Evolutionary conservation across 2,797 vertebrate genomes (phyloP), one percentile per base, ranked within the genome.

Genomic region (Cyclopterus lumpus): DNA sequence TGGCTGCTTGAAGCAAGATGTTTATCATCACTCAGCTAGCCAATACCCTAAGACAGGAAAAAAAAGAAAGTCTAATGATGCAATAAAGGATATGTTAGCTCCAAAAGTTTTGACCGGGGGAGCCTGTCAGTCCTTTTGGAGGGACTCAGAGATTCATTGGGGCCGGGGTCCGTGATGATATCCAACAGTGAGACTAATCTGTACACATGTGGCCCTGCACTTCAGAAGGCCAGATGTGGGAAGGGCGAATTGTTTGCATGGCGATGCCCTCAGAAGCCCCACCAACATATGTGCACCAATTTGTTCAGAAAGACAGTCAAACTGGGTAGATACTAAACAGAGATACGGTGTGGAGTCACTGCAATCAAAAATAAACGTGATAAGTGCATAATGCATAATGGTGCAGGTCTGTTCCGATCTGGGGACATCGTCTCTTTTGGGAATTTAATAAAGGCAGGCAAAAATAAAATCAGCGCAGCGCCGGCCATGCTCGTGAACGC

Each of bases 161-260:
- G 81, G 73, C 63, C 38, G 38, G 34, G 74, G 57, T 57, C 38
- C 59, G 20, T 28, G 58, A 67, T 73, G 59, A 66, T 87, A 79
- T 85, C 89, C 82, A 83, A 71, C 79, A 73, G 89, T 89, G 90
- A 90, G 89, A 93, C 91, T 87, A 92, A 93, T 92, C 72, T 82
- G 65, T 76, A 71, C 75, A 91, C 68, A 91, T 92, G 84, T 90
- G 91, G 22, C 72, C 58, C 74, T 66, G 88, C 85, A 61, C 80
- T 83, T 88, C 79, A 93, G 93, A 93, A 82, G 89, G 84, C 90
- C 91, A 94, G 91, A 93, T 88, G 86, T 85, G 89, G 22, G 80
- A 85, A 75, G 24, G 88, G 88, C 20, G 16, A 81, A 71, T 80
- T 75, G 53, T 73, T 36, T 72, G 55, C 34, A 65, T 86, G 86